Base-by-base conservation (phyloP, 2,888 invertebrate species). In the Acleris cristana region DNA sequence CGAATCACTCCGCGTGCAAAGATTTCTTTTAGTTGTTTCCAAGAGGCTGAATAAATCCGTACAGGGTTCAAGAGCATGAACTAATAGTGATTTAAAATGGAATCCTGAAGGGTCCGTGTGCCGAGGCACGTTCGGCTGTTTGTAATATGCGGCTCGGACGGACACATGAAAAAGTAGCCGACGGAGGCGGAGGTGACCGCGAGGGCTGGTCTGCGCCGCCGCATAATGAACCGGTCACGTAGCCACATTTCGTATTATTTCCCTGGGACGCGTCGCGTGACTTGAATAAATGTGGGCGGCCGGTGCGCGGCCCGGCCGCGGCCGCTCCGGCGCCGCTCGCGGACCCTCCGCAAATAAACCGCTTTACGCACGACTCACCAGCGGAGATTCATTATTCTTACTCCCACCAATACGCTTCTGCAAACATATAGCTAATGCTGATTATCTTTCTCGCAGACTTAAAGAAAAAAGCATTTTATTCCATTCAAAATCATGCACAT, bases 231-330 rank as follows among this genome's bases (percentile, higher is more conserved):
- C 91, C 84, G 89, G 92, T 92, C 93, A 93, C 93, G 93, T 93
- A 90, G 87, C 84, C 89, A 88, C 92, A 93, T 93, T 93, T 91
- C 92, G 91, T 92, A 92, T 93, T 93, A 93, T 93, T 92, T 92
- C 90, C 89, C 88, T 88, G 87, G 91, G 92, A 90, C 90, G 87
- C 83, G 82, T 87, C 90, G 85, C 92, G 92, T 91, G 92, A 92
- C 92, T 83, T 81, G 92, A 92, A 92, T 92, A 91, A 91, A 88
- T 83, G 82, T 81, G 80, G 79, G 80, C 79, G 82, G 80, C 74
- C 76, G 80, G 75, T 72, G 80, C 78, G 79, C 82, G 80, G 79
- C 62, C 66, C 55, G 44, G 80, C 79, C 81, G 78, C 80, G 79
- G 80, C 80, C 52, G 66, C 62, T 62, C 57, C 52, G 62, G 53